Percentiles rank a stretch among this genome's conserved stretches.
Conservation (phyloP, 1,140 invertebrate genomes). For the Coelopa frigida region DNA sequence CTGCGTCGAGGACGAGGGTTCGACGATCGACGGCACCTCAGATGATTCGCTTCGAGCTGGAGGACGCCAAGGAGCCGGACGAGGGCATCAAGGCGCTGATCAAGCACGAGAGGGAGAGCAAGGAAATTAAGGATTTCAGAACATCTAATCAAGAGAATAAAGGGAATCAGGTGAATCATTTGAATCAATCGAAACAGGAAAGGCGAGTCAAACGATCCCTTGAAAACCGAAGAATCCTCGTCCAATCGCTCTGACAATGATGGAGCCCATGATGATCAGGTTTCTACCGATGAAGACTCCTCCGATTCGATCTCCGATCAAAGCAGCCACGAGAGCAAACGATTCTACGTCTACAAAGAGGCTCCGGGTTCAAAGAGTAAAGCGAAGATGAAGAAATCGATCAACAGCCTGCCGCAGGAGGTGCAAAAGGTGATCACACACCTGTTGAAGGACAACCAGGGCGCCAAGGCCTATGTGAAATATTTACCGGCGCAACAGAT, state of each 20-base stretch:
- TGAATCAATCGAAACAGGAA: background rate
- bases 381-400: conserved; percentile 27
- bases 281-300: no score
- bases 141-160: background rate
- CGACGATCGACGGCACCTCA: conserved; percentile 19
- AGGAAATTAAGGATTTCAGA: background rate
- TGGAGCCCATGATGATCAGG: no score
- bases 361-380: conserved; percentile 22
- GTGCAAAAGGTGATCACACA: conserved; percentile 37
- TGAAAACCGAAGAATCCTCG: background rate
- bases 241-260: no score
- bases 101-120: background rate
- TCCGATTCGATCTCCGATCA: no score
- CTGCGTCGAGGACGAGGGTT: background rate
- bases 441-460: conserved; percentile 26
- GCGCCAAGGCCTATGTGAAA: conserved; percentile 32
- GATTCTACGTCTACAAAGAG: conserved; percentile 31
- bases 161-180: background rate
- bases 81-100: conserved; percentile 2
- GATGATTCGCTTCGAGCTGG: conserved; percentile 36
- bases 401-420: conserved; percentile 26
- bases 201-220: background rate
- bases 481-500: conserved; percentile 28
- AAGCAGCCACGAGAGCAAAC: conserved; percentile 24
- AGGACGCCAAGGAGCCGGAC: conserved; percentile 29